Evolutionary conservation across 2,888 invertebrate genomes (phyloP), one percentile per base, ranked within the genome.

Genomic region (Malacosoma neustria): DNA sequence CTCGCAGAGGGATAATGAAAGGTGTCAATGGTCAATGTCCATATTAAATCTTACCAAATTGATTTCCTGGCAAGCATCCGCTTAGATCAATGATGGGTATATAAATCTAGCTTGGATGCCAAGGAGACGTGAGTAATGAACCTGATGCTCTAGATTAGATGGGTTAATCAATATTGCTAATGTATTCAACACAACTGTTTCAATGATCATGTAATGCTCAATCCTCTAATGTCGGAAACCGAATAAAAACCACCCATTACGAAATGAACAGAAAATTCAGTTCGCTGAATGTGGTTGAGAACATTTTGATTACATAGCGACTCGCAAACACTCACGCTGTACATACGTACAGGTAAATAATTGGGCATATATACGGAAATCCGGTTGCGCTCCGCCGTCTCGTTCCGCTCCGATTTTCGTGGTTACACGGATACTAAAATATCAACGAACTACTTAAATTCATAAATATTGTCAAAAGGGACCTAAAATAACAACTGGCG

Each of bases 261-360:
- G 53, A 58, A 59, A 65, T 66, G 57, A 61, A 61, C 55, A 45
- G 55, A 62, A 67, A 61, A 61, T 65, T 54, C 59, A 59, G 60
- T 66, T 56, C 55, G 34, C 39, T 52, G 57, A 61, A 64, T 67
- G 61, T 57, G 63, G 61, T 54, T 50, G 49, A 49, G 58, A 54
- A 59, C 58, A 55, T 64, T 68, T 62, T 66, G 65, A 59, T 63
- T 63, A 58, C 60, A 60, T 49, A 58, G 52, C 51, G 45, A 54
- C 41, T 55, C 45, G 49, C 51, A 57, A 59, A 51, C 54, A 55
- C 45, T 47, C 48, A 3, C 22, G 45, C 42, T 56, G 50, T 50
- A 47, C 46, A 49, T 44, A 45, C 46, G 41, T 50, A 52, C 54
- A 61, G 61, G 67, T 62, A 60, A 67, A 67, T 68, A 61, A 68